Evolutionary conservation across 92 coral and sea anemone species (phyloP).

Genomic region (Micromussa lordhowensis): DNA sequence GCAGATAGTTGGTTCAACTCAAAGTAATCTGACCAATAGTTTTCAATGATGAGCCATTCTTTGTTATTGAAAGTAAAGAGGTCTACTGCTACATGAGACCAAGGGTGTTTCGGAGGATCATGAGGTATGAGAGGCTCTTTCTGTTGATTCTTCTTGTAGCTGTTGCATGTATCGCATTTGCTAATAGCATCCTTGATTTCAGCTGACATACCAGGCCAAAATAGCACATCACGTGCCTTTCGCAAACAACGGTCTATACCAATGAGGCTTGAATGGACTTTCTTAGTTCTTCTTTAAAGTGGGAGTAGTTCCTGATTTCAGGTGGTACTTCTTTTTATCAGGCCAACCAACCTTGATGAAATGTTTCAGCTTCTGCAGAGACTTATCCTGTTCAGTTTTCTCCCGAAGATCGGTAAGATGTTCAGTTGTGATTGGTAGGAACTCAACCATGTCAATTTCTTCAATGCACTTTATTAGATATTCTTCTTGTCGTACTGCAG

Average conservation of each 20-base stretch:
- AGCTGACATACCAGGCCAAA: conserved; percentile 26
- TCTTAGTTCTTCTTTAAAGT: conserved; percentile 35
- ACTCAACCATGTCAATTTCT: conserved; percentile 10
- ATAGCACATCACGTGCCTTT: conserved; percentile 22
- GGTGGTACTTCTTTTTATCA: conserved; percentile 14
- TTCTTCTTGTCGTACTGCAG: conserved; percentile 8
- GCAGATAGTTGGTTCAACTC: too few relatives aligned
- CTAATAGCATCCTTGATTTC: conserved; percentile 11
- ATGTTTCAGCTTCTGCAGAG: conserved; percentile 26
- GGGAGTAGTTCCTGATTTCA: conserved; percentile 3
- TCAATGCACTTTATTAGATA: conserved; percentile 3
- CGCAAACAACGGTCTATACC: conserved; percentile 24
- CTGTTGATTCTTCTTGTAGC: conserved; percentile 2
- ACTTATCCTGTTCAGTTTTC: conserved; percentile 19
- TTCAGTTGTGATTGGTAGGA: conserved; percentile 27
- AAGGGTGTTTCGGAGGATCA: conserved; percentile 14
- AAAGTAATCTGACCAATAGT: not conserved
- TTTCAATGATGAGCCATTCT: conserved; percentile 31
- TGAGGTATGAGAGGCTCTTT: conserved; percentile 22
- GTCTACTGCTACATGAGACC: conserved; percentile 18
- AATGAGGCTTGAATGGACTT: conserved; percentile 37
- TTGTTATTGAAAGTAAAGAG: conserved; percentile 10
- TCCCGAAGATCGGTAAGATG: not conserved
- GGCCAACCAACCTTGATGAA: conserved; percentile 33
- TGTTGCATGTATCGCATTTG: conserved; percentile 3